Base-by-base conservation (phyloP, 2,888 invertebrate species). In the Apotomis turbidana region DNA sequence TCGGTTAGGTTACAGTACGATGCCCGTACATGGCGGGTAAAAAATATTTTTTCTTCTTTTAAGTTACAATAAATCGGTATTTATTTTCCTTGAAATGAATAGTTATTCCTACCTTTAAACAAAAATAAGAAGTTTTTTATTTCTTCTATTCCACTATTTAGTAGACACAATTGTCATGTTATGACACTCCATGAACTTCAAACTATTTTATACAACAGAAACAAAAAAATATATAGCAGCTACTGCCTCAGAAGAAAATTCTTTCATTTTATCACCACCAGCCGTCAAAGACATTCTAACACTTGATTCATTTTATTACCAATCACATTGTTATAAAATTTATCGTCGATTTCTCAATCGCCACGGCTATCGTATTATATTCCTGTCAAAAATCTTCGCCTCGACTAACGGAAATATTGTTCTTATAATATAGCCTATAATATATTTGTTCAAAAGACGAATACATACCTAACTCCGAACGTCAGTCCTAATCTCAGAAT, bases 401-500 rank as follows among this genome's bases (percentile, higher is more conserved):
- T 1, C 5, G 36, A 57, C 9, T 12, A 6, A 12, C 12, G 12
- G 5, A 38, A 36, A n/a, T 38, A 57, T 57, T 27, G 36, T 36
- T 57, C 12, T 9, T 15, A 15, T 27, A 0, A 15, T n/a, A n/a
- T 15, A 46, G 12, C 36, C 12, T 38, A 61, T 12, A 57, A 55
- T 46, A 49, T 36, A 57, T 36, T 38, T 49, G 6, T 3, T 36
- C 49, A 44, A 62, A 4, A 27, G 55, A 49, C 44, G 41, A 41
- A 6, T 62, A 52, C 38, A 6, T 62, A 52, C 38, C 59, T 46
- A 55, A 27, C 58, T 59, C 13, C 6, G 36, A n/a, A 46, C 9
- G 6, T 57, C 58, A 36, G 9, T 15, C 15, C 60, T 71, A 60
- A 71, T 66, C 71, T 71, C 66, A 13, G 12, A 36, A 70, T 9